Evolutionary conservation across 2,113 vertebrate genomes (phyloP).

Genomic region (Sminthopsis crassicaudata): DNA sequence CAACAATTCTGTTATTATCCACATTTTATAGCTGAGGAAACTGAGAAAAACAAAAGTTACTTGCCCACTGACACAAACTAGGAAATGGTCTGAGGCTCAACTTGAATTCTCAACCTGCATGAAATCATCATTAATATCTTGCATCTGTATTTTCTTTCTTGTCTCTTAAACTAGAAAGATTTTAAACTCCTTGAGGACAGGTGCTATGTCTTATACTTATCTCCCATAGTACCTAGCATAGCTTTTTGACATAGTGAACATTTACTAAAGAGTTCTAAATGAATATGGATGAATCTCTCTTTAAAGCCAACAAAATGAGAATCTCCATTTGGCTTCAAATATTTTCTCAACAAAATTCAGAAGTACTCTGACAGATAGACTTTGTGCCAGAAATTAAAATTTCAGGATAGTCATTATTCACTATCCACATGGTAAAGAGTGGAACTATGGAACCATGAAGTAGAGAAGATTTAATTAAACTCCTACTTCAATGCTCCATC

Average conservation of each 20-base stretch:
- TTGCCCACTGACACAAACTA: not conserved
- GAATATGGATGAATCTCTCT: conserved; percentile 74
- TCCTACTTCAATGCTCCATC: not conserved
- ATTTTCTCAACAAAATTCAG: conserved; percentile 75
- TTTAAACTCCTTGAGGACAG: conserved; percentile 23
- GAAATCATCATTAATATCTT: not conserved
- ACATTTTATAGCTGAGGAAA: not conserved
- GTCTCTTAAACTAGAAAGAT: not conserved
- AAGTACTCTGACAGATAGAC: conserved; percentile 66
- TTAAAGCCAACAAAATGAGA: conserved; percentile 76
- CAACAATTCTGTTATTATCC: not conserved
- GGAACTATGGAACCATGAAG: conserved; percentile 22
- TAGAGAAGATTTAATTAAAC: conserved; percentile 10
- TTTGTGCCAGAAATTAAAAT: conserved; percentile 66
- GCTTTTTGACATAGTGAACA: conserved; percentile 62
- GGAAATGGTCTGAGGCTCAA: not conserved
- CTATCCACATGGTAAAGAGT: conserved; percentile 70
- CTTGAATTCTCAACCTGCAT: not conserved
- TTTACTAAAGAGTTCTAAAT: conserved; percentile 58
- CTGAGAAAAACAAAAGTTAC: not conserved
- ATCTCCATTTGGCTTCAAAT: conserved; percentile 74
- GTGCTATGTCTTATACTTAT: not conserved
- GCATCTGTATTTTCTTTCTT: not conserved
- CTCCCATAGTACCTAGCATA: conserved; percentile 24
- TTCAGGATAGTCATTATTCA: conserved; percentile 72